Conservation (phyloP, 2,113 vertebrate genomes). For the Takifugu bimaculatus region DNA sequence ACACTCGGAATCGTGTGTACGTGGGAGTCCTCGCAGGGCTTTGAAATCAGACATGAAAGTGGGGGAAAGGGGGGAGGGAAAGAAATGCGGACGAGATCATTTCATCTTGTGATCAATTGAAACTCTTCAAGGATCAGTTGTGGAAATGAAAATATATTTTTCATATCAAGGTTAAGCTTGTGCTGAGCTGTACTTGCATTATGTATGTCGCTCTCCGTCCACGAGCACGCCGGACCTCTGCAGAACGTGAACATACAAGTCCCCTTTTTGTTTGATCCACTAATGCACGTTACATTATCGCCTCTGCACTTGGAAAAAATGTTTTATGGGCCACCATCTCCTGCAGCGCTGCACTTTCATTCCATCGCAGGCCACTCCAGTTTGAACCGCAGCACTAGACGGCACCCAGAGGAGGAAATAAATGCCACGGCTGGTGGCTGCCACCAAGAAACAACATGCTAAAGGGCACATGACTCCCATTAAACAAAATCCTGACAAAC, state of each 20-base stretch:
- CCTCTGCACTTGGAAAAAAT: too few species aligned
- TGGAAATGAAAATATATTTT: slow-evolving; percentile 28
- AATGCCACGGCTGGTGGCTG: slow-evolving; percentile 11
- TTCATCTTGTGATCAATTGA: slow-evolving; percentile 51
- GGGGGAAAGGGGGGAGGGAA: slow-evolving; percentile 42
- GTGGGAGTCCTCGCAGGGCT: slow-evolving; percentile 56
- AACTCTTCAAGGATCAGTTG: slow-evolving; percentile 26
- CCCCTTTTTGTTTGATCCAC: slow-evolving; percentile 3
- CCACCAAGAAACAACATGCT: slow-evolving; percentile 24
- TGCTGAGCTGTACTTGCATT: background rate
- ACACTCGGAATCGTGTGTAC: slow-evolving; percentile 48
- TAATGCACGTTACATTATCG: slow-evolving; percentile 18
- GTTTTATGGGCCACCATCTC: background rate
- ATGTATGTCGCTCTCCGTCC: too few species aligned
- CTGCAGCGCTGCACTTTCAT: slow-evolving; percentile 16
- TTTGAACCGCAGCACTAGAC: slow-evolving; percentile 26
- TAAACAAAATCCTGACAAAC: slow-evolving; percentile 42
- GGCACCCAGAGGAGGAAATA: slow-evolving; percentile 32
- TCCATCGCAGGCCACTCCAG: background rate
- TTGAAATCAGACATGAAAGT: slow-evolving; percentile 65
- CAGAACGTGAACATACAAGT: too few species aligned
- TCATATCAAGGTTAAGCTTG: slow-evolving; percentile 27
- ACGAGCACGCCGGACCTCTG: too few species aligned
- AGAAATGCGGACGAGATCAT: slow-evolving; percentile 33
- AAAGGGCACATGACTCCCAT: slow-evolving; percentile 33